Evolutionary conservation across 2,888 invertebrate genomes (phyloP), one percentile per base, ranked within the genome.

Genomic region (Brenthis daphne): DNA sequence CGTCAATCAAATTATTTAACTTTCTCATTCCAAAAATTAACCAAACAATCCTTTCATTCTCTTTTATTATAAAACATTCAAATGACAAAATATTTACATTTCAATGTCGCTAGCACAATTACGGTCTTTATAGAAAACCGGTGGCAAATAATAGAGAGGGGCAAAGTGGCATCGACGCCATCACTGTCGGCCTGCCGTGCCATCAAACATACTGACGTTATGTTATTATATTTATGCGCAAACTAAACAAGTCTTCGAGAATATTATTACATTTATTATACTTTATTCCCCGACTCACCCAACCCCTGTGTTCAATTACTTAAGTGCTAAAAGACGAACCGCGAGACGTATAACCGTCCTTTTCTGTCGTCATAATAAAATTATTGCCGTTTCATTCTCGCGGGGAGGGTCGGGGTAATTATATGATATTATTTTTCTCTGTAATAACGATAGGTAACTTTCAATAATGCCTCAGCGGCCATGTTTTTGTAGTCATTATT

Each of bases 371-470:
- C 74, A 79, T 77, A 72, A 58, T 67, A 67, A 69, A 69, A 73
- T 58, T 74, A 72, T 65, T 57, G 68, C 75, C 74, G 64, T 81
- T 73, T 72, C 74, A 60, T 81, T 84, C 79, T 74, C 67, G 71
- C 82, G 80, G 74, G 78, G 81, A 79, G 84, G 85, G 85, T 83
- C 78, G 82, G 82, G 77, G 85, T 90, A 91, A 90, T 92, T 90
- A 89, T 87, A 87, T 88, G 89, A 85, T 90, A 90, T 89, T 89
- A 90, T 90, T 90, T 90, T 90, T 90, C 80, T 80, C 79, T 81
- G 85, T 88, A 86, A 90, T 85, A 83, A 85, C 84, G 83, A 87
- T 87, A 84, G 85, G 85, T 88, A 88, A 89, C 77, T 80, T 80
- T 82, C 82, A 80, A 80, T 79, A 80, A 67, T 78, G 77, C 81